These are phyloP conservation scores for Brachionus calyciflorus DNA, from an alignment of 1,140 invertebrate species.

Conservation along the genomic window DNA sequence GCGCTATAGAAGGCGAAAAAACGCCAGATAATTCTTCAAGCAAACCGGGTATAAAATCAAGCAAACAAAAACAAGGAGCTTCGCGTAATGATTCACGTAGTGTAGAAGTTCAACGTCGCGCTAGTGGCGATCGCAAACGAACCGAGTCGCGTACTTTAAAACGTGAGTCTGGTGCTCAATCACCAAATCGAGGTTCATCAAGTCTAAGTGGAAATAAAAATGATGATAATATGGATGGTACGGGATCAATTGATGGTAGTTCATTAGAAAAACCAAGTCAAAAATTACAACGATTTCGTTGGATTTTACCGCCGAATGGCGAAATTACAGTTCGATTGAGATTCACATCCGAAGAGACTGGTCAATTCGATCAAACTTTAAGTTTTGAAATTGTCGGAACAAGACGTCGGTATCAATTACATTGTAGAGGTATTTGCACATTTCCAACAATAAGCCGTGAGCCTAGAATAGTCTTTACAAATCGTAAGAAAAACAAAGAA, in stretches of 20 bases:
- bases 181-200: constrained; percentile 15
- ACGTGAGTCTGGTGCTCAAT: constrained; percentile 48
- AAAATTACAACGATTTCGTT: constrained; percentile 57
- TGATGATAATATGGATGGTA: constrained; percentile 15
- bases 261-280: constrained; percentile 36
- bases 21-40: constrained; percentile 17
- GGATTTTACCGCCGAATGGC: constrained; percentile 56
- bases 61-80: not conserved
- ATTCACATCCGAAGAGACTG: constrained; percentile 59
- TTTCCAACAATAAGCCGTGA: constrained; percentile 61
- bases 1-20: constrained; percentile 34
- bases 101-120: constrained; percentile 50
- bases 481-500: constrained; percentile 53
- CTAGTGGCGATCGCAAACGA: constrained; percentile 55
- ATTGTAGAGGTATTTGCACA: constrained; percentile 59
- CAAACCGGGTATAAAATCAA: not conserved
- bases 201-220: constrained; percentile 25
- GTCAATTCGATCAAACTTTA: constrained; percentile 61
- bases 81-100: constrained; percentile 3
- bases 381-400: constrained; percentile 61
- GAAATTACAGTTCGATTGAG: constrained; percentile 54
- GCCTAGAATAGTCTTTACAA: constrained; percentile 53
- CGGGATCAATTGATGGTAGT: not conserved
- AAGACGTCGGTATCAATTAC: constrained; percentile 58
- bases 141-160: constrained; percentile 48